Base-by-base conservation (phyloP, 2,113 vertebrate genomes). In the Notarius quadriscutis region DNA sequence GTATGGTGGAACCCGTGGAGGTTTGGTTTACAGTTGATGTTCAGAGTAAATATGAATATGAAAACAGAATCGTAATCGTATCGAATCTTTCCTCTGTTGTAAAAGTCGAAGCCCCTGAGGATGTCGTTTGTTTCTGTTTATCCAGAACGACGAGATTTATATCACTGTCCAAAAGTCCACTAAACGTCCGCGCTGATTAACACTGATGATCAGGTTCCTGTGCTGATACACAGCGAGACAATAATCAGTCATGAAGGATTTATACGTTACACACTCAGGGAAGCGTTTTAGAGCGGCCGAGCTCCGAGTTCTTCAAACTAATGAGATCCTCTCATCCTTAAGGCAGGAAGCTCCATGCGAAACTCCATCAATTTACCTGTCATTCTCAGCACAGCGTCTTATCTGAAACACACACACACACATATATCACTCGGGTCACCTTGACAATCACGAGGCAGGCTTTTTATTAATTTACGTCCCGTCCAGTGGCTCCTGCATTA, bases 341-440 rank as follows among this genome's bases (percentile, higher is more conserved):
- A 48, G 67, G 71, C 53, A n/a, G 79, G 86, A 81, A 58, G 27
- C 20, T 74, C 53, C 84, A 71, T 62, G 51, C 80, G 78, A 65
- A 83, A 72, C 15, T 12, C 51, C 86, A 90, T 91, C 87, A 90
- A 89, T 92, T 90, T 87, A 85, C 80, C 91, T 60, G 86, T 83
- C 18, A 74, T 89, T 87, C 18, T 14, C 71, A 53, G 77, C 84
- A 83, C 53, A 85, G 87, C 2, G 51, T 91, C 89, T 92, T 90
- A 89, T 90, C 87, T 84, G 78, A 80, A 60, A n/a, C 83, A 83
- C 83, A 88, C 81, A 89, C 85, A 81, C 77, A 22, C 82, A 79
- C 83, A 89, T 83, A 77, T 25, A 11, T 89, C 83, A 7, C 69
- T 15, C 50, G 82, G 89, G 94, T 95, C 94, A 94, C 94, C 93